phyloP scores from a whole-genome alignment of 2,888 invertebrate genomes.

The Polymixis flavicincta region DNA sequence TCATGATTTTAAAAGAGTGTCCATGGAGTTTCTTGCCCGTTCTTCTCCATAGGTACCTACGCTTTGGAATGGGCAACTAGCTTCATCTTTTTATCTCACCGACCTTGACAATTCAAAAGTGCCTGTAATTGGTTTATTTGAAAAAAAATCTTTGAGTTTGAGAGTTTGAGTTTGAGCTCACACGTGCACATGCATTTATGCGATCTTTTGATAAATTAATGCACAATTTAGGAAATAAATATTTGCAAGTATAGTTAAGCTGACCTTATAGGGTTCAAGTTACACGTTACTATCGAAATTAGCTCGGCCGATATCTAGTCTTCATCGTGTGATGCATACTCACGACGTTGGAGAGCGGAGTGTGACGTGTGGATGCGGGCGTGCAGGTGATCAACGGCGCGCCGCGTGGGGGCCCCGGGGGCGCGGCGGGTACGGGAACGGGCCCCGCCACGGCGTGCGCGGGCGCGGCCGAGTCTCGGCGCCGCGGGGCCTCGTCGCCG shows the following conservation, averaged over 20 bases:
- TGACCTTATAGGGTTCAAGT: not conserved
- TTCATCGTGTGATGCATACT: constrained; percentile 19
- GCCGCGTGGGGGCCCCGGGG: constrained; percentile 72
- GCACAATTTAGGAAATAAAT: not conserved
- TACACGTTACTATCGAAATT: not conserved
- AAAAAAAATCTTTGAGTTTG: too few species aligned
- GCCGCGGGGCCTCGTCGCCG: constrained; percentile 87
- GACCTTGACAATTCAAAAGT: too few species aligned
- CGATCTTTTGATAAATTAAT: not conserved
- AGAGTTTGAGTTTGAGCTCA: too few species aligned
- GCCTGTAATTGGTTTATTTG: too few species aligned
- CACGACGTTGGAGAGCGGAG: constrained; percentile 38
- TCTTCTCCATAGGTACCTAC: too few species aligned
- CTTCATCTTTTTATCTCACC: too few species aligned
- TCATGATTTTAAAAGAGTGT: too few species aligned
- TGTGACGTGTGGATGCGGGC: constrained; percentile 55
- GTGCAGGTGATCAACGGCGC: constrained; percentile 87
- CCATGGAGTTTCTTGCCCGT: too few species aligned
- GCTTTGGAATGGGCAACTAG: too few species aligned
- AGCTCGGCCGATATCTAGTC: constrained; percentile 28
- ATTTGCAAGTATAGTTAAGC: not conserved
- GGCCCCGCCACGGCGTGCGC: constrained; percentile 70
- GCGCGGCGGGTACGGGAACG: constrained; percentile 64
- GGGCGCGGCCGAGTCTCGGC: constrained; percentile 79
- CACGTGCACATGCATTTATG: constrained; percentile 3